Evolutionary conservation across 2,888 invertebrate genomes (phyloP).

Genomic region (Ischnus inquisitorius): DNA sequence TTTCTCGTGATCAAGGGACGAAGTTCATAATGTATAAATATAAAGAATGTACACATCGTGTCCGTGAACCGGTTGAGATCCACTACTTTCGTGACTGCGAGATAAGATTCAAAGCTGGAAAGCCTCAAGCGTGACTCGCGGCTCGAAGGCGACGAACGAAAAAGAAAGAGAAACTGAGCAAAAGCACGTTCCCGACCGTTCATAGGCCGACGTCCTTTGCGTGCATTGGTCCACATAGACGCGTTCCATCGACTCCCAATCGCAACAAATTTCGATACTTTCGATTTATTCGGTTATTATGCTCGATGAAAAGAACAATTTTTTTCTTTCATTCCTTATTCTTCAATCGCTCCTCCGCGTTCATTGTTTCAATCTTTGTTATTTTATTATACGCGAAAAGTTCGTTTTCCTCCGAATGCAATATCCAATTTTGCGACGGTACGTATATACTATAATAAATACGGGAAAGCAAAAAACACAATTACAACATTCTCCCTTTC

Average conservation of each 20-base stretch:
- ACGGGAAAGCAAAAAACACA: constrained; percentile 7
- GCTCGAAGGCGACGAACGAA: neutral
- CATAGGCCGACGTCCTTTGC: neutral
- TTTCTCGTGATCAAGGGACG: constrained; percentile 26
- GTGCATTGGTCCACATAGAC: constrained; percentile 5
- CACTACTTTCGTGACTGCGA: neutral
- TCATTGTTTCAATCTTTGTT: constrained; percentile 39
- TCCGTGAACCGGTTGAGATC: constrained; percentile 4
- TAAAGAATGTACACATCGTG: constrained; percentile 5
- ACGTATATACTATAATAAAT: constrained; percentile 20
- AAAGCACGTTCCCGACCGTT: neutral
- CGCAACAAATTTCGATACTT: constrained; percentile 18
- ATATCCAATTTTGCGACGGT: constrained; percentile 43
- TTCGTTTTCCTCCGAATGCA: constrained; percentile 38
- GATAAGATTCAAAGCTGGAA: constrained; percentile 3
- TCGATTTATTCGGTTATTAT: neutral
- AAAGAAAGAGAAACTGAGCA: neutral
- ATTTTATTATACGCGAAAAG: constrained; percentile 46
- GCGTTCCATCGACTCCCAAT: constrained; percentile 28
- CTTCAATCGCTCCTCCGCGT: constrained; percentile 18
- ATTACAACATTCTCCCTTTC: constrained; percentile 32
- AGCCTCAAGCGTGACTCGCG: neutral
- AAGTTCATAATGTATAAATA: constrained; percentile 17
- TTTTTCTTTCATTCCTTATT: constrained; percentile 25
- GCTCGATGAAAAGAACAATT: neutral